A percentile compares a stretch with the other conserved stretches of the same genome.
Conservation (phyloP, 2,888 invertebrate species). For the Lepidocyrtinus sp. region DNA sequence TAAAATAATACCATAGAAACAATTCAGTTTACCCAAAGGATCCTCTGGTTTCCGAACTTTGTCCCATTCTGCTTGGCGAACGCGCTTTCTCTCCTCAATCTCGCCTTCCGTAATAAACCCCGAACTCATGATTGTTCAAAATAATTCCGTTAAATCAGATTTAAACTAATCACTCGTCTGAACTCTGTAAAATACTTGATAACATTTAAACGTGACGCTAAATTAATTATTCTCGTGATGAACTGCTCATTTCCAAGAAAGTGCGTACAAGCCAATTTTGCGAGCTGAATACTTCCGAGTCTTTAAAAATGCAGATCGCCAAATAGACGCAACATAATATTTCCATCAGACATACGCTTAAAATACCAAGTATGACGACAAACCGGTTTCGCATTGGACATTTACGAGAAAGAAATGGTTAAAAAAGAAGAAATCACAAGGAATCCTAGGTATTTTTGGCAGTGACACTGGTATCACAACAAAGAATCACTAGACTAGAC, state of each 20-base stretch:
- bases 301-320: constrained; percentile 8
- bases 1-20: constrained; percentile 11
- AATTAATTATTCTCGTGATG: no score
- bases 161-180: neutral
- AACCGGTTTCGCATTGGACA: constrained; percentile 7
- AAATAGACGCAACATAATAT: constrained; percentile 32
- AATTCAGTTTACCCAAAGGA: constrained; percentile 81
- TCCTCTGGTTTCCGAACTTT: constrained; percentile 92
- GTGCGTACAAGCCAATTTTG: neutral
- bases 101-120: constrained; percentile 93
- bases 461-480: no score
- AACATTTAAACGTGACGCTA: neutral
- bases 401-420: no score
- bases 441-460: no score
- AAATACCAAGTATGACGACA: constrained; percentile 20
- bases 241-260: no score
- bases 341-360: constrained; percentile 29
- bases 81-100: constrained; percentile 83
- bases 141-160: neutral
- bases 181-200: neutral
- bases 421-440: no score
- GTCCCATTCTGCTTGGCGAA: constrained; percentile 97
- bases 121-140: constrained; percentile 81
- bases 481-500: no score
- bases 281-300: neutral